Conservation (phyloP, 2,113 vertebrate species). For the Thalassoma bifasciatum region DNA sequence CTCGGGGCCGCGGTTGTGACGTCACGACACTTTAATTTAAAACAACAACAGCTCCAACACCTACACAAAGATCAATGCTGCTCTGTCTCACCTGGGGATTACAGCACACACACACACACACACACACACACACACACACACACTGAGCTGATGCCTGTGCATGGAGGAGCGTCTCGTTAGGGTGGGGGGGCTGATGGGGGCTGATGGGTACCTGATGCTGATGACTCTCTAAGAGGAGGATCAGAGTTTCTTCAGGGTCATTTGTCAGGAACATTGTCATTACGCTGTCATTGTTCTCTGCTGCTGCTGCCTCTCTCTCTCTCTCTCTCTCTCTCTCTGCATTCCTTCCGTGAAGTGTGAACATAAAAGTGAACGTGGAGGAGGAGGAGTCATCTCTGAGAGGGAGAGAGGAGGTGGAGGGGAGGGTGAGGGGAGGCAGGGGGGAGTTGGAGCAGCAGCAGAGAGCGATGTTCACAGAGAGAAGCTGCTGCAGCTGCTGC, state of each 20-base stretch:
- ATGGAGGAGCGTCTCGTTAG: too few relatives aligned
- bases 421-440: conserved; percentile 11
- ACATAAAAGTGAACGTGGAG: conserved; percentile 74
- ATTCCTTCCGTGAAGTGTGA: conserved; percentile 74
- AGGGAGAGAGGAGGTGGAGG: not conserved
- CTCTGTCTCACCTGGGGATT: not conserved
- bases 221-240: too few relatives aligned
- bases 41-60: too few relatives aligned
- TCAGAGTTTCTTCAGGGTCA: conserved; percentile 5
- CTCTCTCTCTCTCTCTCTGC: conserved; percentile 52
- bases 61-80: not conserved
- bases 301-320: conserved; percentile 29
- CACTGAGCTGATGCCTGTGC: too few relatives aligned
- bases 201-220: not conserved
- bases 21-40: not conserved
- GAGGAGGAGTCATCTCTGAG: conserved; percentile 74
- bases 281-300: conserved; percentile 13
- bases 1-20: not conserved
- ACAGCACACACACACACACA: too few relatives aligned
- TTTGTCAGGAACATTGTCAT: conserved; percentile 28
- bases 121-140: not conserved
- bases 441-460: conserved; percentile 29
- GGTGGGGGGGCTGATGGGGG: too few relatives aligned
- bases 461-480: conserved; percentile 49
- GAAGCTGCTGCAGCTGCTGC: conserved; percentile 49